These are phyloP conservation scores for Drosophila neonasuta DNA, from an alignment of 2,888 invertebrate species.

Conservation along the genomic window DNA sequence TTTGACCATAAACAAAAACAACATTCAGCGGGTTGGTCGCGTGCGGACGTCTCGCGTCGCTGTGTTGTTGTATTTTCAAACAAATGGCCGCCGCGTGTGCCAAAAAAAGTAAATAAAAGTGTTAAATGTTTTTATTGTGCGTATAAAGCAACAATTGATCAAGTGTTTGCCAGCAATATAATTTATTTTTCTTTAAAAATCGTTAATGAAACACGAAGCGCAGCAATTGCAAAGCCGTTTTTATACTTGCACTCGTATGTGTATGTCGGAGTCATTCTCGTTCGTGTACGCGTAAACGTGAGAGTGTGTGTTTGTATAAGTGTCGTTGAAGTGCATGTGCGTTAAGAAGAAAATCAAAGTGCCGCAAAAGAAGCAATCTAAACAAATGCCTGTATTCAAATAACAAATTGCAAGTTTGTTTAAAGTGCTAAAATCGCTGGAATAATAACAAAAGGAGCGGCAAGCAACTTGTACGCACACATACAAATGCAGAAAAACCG, in stretches of 20 bases:
- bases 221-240: constrained; percentile 38
- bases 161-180: constrained; percentile 3
- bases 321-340: constrained; percentile 63
- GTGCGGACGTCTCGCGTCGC: constrained; percentile 54
- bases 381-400: constrained; percentile 16
- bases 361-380: constrained; percentile 46
- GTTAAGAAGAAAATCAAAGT: constrained; percentile 50
- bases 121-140: constrained; percentile 31
- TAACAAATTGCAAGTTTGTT: constrained; percentile 4
- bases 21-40: constrained; percentile 49
- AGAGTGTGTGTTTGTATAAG: constrained; percentile 18
- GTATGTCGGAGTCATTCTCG: constrained; percentile 30
- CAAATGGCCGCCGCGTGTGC: constrained; percentile 62
- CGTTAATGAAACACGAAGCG: constrained; percentile 16
- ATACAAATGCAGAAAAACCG: constrained; percentile 40
- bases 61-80: constrained; percentile 50
- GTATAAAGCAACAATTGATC: constrained; percentile 23
- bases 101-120: constrained; percentile 20
- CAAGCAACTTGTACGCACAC: constrained; percentile 21
- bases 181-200: constrained; percentile 21
- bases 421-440: constrained; percentile 28
- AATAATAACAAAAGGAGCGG: constrained; percentile 24
- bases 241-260: constrained; percentile 10
- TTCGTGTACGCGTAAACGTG: constrained; percentile 17
- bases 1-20: constrained; percentile 58